phyloP scores from a whole-genome alignment of 2,888 invertebrate genomes.

The Barypeithes pellucidus region DNA sequence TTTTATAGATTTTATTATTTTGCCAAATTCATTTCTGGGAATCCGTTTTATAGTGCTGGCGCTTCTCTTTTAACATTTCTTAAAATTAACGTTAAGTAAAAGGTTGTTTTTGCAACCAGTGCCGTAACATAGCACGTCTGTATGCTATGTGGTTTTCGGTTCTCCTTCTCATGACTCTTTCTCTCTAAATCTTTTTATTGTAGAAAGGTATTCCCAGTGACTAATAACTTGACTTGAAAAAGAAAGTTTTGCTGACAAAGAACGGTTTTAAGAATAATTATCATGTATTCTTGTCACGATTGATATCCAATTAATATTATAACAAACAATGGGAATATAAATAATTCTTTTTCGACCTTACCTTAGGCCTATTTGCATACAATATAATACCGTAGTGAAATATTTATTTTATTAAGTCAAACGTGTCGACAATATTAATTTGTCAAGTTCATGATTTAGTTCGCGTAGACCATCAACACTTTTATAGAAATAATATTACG shows the following conservation, averaged over 20 bases:
- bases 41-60: not conserved
- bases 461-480: slow-evolving; percentile 5
- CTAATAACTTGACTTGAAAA: not conserved
- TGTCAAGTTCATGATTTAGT: slow-evolving; percentile 14
- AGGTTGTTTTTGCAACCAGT: not conserved
- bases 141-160: no score
- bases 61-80: slow-evolving; percentile 5
- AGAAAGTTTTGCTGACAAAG: not conserved
- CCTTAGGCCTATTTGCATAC: slow-evolving; percentile 10
- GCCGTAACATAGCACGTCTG: not conserved
- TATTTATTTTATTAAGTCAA: slow-evolving; percentile 27
- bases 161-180: no score
- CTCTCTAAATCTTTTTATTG: no score
- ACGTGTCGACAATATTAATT: slow-evolving; percentile 21
- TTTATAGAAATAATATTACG: not conserved
- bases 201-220: no score
- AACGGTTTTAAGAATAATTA: not conserved
- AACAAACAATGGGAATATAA: not conserved
- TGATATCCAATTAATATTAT: not conserved
- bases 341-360: not conserved
- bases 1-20: slow-evolving; percentile 11
- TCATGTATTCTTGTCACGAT: not conserved
- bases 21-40: slow-evolving; percentile 13
- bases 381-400: slow-evolving; percentile 15
- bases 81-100: not conserved